Evolutionary conservation across 2,888 invertebrate species (phyloP).

Genomic region (Chrysolina oricalcia): DNA sequence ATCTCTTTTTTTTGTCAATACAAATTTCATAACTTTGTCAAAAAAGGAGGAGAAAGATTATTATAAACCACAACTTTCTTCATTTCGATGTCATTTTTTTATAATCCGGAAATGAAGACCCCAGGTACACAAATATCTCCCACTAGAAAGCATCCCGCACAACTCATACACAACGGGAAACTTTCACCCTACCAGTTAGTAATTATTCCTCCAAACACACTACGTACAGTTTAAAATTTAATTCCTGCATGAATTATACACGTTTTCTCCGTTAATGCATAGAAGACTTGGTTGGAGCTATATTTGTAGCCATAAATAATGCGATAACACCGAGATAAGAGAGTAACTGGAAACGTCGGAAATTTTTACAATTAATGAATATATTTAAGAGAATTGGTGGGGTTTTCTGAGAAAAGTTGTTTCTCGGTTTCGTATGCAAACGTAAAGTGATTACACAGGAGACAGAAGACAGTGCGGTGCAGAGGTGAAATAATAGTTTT

Average conservation of each 20-base stretch:
- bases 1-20: too few species aligned
- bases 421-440: constrained; percentile 9
- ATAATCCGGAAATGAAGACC: too few species aligned
- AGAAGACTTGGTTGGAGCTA: constrained; percentile 10
- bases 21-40: too few species aligned
- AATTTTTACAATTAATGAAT: constrained; percentile 22
- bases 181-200: not conserved
- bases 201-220: not conserved
- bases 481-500: not conserved
- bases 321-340: constrained; percentile 31
- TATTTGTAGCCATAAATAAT: constrained; percentile 28
- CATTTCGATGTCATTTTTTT: too few species aligned
- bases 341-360: constrained; percentile 25
- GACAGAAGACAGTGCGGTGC: not conserved
- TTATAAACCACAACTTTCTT: too few species aligned
- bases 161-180: not conserved
- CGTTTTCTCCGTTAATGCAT: constrained; percentile 14
- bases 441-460: not conserved
- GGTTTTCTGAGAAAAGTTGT: constrained; percentile 12
- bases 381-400: constrained; percentile 12
- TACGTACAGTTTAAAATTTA: not conserved
- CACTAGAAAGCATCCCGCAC: not conserved
- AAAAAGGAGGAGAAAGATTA: too few species aligned
- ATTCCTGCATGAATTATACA: not conserved
- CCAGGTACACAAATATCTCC: too few species aligned